Evolutionary conservation across 2,113 vertebrate species (phyloP).

Genomic region (Stomatorhinus ivindoensis): DNA sequence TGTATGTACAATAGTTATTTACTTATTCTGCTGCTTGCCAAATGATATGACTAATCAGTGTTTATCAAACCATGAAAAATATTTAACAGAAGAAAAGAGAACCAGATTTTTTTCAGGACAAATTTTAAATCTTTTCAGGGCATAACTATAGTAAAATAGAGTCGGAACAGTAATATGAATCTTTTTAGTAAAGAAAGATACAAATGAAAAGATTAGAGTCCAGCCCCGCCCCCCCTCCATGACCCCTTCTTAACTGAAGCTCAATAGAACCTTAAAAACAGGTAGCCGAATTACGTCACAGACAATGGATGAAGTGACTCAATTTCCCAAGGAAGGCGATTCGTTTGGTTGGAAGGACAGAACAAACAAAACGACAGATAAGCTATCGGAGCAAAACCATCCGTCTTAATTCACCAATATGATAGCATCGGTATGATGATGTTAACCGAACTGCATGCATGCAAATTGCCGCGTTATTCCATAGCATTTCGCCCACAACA

Average conservation of each 20-base stretch:
- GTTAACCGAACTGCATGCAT: not conserved
- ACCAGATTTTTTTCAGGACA: constrained; percentile 41
- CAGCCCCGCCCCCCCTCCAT: not conserved
- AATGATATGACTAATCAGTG: constrained; percentile 82
- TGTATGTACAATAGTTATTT: constrained; percentile 93
- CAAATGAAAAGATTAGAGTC: not conserved
- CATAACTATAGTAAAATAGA: not conserved
- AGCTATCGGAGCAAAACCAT: not conserved
- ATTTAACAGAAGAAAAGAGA: constrained; percentile 38
- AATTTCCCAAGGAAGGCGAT: not conserved
- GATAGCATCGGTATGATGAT: not conserved
- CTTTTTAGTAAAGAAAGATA: not conserved
- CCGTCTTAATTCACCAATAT: not conserved
- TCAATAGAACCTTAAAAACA: constrained; percentile 11
- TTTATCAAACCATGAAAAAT: constrained; percentile 69
- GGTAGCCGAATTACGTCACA: constrained; percentile 22
- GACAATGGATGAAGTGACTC: constrained; percentile 20
- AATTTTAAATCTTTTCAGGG: not conserved
- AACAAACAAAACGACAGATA: not conserved
- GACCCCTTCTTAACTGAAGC: not conserved
- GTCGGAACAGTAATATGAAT: constrained; percentile 10
- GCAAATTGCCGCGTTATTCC: not conserved
- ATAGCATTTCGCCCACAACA: not conserved
- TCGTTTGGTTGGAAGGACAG: not conserved
- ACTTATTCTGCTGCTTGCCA: constrained; percentile 53